Evolutionary conservation across 2,797 vertebrate species (phyloP), one percentile per base, ranked within the genome.

Genomic region (Fratercula arctica): DNA sequence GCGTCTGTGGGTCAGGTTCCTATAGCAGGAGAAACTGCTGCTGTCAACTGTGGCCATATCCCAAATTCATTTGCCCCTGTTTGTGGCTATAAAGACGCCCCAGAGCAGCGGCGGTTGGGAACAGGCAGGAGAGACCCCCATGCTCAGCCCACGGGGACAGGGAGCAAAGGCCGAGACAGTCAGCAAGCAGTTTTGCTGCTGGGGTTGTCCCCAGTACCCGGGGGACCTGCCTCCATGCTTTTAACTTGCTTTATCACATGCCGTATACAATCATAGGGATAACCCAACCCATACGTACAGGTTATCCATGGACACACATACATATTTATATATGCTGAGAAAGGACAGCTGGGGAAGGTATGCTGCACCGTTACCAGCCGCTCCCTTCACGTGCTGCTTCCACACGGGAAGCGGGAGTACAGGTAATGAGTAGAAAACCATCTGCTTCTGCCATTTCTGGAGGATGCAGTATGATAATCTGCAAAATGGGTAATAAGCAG

Each of bases 141-240:
- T 21, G 19, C 33, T 75, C 48, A 19, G 21, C 46, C 29, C 37
- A 83, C 0, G 0, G 13, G 41, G 29, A 21, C 1, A 2, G 53
- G 37, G 9, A 90, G 35, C 70, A 64, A 85, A 85, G 39, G 35
- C 31, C 54, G 64, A 87, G 37, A 26, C 25, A 60, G 37, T 66
- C 11, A 66, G 12, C 9, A 72, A 85, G 46, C 6, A 41, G 21
- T 45, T 76, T 68, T 79, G 63, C 72, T 82, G 46, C 29, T 74
- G 82, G 9, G 11, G 12, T 63, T 33, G 11, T 56, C 29, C 67
- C 26, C 39, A n/a, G 8, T 31, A 19, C 17, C 57, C 18, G 19
- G 20, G 26, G 16, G 7, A 84, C 9, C 26, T 84, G 39, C 25
- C 37, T 56, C n/a, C 70, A 16, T 1, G 6, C 14, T 87, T 79